Conservation (phyloP, 2,113 vertebrate species). For the Paracanthobrama guichenoti region DNA sequence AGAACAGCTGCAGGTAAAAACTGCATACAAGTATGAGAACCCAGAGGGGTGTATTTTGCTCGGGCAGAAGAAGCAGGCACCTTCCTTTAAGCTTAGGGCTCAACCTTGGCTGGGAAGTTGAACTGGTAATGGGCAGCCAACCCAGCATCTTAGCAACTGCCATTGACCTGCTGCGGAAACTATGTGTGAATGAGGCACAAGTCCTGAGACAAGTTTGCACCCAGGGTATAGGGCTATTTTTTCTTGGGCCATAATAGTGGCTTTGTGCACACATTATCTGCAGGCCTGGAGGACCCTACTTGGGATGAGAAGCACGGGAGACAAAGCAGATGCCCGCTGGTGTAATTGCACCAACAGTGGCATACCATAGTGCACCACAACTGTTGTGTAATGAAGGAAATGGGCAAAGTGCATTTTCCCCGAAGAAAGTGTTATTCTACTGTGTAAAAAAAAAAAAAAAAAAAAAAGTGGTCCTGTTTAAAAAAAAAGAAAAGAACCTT, state of each 20-base stretch:
- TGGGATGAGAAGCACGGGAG: conserved; percentile 70
- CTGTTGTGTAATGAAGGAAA: conserved; percentile 35
- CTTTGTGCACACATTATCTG: conserved; percentile 72
- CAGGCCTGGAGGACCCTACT: conserved; percentile 63
- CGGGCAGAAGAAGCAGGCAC: conserved; percentile 50
- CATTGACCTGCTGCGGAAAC: conserved; percentile 62
- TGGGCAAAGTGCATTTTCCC: not conserved
- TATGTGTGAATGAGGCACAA: conserved; percentile 65
- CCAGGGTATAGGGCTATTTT: conserved; percentile 60
- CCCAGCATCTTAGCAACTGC: conserved; percentile 64
- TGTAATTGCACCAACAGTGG: conserved; percentile 51
- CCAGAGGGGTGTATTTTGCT: conserved; percentile 30
- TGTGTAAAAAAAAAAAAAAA: not conserved
- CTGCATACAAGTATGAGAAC: not conserved
- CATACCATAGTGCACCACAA: conserved; percentile 24
- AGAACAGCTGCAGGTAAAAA: not conserved
- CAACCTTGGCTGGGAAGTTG: conserved; percentile 48
- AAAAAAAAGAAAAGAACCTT: not conserved
- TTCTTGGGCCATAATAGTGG: conserved; percentile 65
- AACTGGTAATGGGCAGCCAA: conserved; percentile 41
- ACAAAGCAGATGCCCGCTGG: conserved; percentile 65
- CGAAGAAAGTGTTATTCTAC: not conserved
- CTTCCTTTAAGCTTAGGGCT: conserved; percentile 42
- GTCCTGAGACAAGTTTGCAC: conserved; percentile 60
- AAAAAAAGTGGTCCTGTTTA: not conserved